A percentile compares a stretch with the other conserved stretches of the same genome.
phyloP scores from a whole-genome alignment of 2,888 invertebrate species.

The Cantharis flavilabris region DNA sequence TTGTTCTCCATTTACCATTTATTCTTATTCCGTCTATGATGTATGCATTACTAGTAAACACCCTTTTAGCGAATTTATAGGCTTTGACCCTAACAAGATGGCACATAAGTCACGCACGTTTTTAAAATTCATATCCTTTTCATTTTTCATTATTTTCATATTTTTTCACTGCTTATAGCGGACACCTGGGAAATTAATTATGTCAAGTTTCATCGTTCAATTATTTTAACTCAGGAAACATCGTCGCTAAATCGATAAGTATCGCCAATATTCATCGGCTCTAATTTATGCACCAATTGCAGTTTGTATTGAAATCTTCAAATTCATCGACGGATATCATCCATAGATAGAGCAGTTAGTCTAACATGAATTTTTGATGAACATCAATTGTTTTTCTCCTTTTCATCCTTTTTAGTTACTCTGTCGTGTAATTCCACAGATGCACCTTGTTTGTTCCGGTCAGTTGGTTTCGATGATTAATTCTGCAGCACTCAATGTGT shows the following conservation, averaged over 20 bases:
- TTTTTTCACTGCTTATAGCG: neutral
- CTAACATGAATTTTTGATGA: too few relatives aligned
- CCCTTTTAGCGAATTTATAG: neutral
- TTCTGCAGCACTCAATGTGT: too few relatives aligned
- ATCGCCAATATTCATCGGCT: too few relatives aligned
- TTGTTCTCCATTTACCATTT: neutral
- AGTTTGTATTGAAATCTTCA: too few relatives aligned
- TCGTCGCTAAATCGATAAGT: neutral
- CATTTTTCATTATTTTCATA: neutral
- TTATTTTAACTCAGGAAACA: neutral
- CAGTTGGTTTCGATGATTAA: too few relatives aligned
- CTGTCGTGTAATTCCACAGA: too few relatives aligned
- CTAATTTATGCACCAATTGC: too few relatives aligned
- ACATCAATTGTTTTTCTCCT: too few relatives aligned
- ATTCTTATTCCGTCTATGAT: neutral
- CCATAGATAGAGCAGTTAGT: too few relatives aligned
- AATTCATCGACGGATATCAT: too few relatives aligned
- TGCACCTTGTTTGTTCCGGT: too few relatives aligned
- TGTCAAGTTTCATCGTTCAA: neutral
- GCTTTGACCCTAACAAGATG: neutral
- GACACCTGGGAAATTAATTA: neutral
- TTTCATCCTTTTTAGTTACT: too few relatives aligned
- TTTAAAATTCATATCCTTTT: neutral
- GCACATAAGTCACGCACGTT: neutral
- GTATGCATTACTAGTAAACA: neutral